A percentile compares a stretch with the other conserved stretches of the same genome.
These are phyloP conservation scores for Pseudoatta argentina DNA, from an alignment of 1,140 invertebrate species.

Conservation along the genomic window DNA sequence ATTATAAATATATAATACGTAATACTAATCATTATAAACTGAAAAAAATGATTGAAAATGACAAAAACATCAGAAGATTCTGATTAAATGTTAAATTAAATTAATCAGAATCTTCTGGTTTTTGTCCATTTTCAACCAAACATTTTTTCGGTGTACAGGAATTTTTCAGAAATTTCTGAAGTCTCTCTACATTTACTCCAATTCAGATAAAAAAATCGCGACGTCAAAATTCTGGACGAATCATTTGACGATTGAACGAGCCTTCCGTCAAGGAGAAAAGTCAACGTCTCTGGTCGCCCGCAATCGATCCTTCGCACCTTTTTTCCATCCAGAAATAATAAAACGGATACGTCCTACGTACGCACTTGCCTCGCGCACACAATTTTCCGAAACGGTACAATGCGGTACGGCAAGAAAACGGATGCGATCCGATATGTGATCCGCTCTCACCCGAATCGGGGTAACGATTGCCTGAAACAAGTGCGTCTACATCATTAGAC, in stretches of 20 bases:
- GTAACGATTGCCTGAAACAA: conserved; percentile 69
- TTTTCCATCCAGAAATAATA: neutral
- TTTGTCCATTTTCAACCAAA: too few relatives aligned
- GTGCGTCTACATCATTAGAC: conserved; percentile 69
- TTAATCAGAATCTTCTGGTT: too few relatives aligned
- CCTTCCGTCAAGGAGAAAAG: conserved; percentile 1
- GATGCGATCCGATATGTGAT: neutral
- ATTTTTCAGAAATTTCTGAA: neutral
- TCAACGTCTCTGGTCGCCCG: conserved; percentile 12
- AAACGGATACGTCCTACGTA: neutral
- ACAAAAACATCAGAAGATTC: too few relatives aligned
- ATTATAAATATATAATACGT: too few relatives aligned
- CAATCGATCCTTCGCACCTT: conserved; percentile 46
- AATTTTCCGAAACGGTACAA: neutral
- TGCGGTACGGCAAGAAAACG: neutral
- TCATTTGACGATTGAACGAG: conserved; percentile 45
- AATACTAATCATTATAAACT: too few relatives aligned
- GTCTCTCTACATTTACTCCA: neutral
- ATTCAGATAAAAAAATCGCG: neutral
- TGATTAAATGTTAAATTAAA: too few relatives aligned
- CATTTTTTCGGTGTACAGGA: too few relatives aligned
- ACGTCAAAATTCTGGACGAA: neutral
- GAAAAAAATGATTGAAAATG: too few relatives aligned
- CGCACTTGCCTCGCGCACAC: conserved; percentile 21
- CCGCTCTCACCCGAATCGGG: neutral